These are phyloP conservation scores for Tetranychus cinnabarinus DNA, from an alignment of 1,140 invertebrate genomes.

Conservation along the genomic window DNA sequence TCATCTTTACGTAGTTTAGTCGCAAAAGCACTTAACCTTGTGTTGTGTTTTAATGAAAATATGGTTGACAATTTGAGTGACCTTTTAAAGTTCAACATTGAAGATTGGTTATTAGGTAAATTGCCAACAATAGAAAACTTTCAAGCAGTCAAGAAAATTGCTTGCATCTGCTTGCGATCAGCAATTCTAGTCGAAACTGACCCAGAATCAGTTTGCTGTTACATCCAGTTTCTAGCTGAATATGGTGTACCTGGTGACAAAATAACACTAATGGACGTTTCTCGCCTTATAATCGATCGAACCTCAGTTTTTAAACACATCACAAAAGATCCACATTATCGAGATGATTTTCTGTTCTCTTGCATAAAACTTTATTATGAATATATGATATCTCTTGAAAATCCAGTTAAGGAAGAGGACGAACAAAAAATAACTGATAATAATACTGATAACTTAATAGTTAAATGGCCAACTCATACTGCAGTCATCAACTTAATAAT, in stretches of 20 bases:
- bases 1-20: constrained; percentile 47
- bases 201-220: constrained; percentile 56
- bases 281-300: constrained; percentile 75
- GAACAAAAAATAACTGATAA: background rate
- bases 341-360: constrained; percentile 32
- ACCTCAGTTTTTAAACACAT: constrained; percentile 51
- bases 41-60: constrained; percentile 5
- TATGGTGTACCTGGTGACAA: constrained; percentile 24
- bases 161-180: constrained; percentile 18
- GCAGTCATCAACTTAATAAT: constrained; percentile 63
- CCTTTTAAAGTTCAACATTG: constrained; percentile 7
- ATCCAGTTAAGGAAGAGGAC: background rate
- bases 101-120: constrained; percentile 48
- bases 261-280: constrained; percentile 41
- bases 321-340: background rate
- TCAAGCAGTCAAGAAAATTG: constrained; percentile 23
- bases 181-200: constrained; percentile 77
- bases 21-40: constrained; percentile 27
- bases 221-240: constrained; percentile 55
- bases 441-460: constrained; percentile 24
- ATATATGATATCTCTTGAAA: constrained; percentile 22
- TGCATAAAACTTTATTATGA: constrained; percentile 50
- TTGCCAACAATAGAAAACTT: constrained; percentile 29
- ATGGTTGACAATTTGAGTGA: background rate
- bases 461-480: constrained; percentile 66